phyloP scores from a whole-genome alignment of 2,113 vertebrate species.

The Polypterus bichir region DNA sequence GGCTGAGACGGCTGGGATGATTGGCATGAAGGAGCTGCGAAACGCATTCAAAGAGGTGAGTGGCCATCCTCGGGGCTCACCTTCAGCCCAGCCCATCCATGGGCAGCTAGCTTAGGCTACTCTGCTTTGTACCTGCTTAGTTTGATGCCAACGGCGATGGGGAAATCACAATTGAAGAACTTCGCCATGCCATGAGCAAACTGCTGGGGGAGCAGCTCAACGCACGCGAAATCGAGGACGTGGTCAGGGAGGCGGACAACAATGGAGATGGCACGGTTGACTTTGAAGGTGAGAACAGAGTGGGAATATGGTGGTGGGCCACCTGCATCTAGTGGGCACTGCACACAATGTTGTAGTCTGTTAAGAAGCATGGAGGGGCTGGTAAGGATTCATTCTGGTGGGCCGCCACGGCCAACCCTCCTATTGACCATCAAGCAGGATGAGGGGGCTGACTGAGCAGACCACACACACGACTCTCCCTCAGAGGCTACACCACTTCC shows the following conservation, averaged over 20 bases:
- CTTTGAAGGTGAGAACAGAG: conserved; percentile 57
- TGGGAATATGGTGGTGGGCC: too few relatives aligned
- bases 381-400: too few relatives aligned
- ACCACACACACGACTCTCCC: too few relatives aligned
- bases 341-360: too few relatives aligned
- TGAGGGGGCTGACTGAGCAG: too few relatives aligned
- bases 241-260: conserved; percentile 63
- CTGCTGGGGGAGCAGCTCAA: conserved; percentile 64
- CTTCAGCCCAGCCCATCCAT: not conserved
- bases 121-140: conserved; percentile 27
- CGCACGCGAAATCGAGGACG: conserved; percentile 49
- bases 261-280: conserved; percentile 72
- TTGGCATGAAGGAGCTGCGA: conserved; percentile 68
- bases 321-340: too few relatives aligned
- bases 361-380: too few relatives aligned
- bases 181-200: conserved; percentile 59
- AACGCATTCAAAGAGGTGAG: conserved; percentile 74
- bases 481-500: too few relatives aligned
- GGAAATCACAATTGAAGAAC: conserved; percentile 60
- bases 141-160: conserved; percentile 71
- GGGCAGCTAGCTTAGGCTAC: too few relatives aligned
- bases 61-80: not conserved
- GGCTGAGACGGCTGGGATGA: conserved; percentile 73
- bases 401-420: too few relatives aligned
- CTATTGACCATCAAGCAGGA: too few relatives aligned